Evolutionary conservation across 2,797 vertebrate genomes (phyloP), one percentile per base, ranked within the genome.

Genomic region (Sebastes kiyomatsui): DNA sequence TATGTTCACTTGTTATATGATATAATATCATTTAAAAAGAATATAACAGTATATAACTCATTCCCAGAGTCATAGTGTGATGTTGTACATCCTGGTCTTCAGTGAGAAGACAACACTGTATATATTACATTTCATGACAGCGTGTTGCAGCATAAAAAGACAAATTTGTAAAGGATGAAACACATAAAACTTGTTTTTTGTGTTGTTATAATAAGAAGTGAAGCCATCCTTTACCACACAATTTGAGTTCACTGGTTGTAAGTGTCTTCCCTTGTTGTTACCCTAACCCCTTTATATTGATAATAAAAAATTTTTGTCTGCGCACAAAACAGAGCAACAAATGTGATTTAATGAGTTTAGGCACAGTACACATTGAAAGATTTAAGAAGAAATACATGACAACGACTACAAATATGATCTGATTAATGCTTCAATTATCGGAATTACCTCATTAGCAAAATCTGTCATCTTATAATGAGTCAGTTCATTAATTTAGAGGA

Each of bases 221-320:
- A 46, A 46, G 42, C 16, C 42, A 46, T 46, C 42, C 16, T 46
- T 46, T 18, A 18, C 16, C 42, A 0, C 42, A 46, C 42, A 46
- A 18, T 46, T 46, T 46, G 16, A 46, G 42, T 1, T 46, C 42
- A 46, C 42, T 46, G 16, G 42, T 46, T 46, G 42, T 7, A 7
- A 46, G 42, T 0, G 42, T 46, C 0, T 46, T 46, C 16, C 35
- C 42, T 3, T 46, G 16, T 46, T 16, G 49, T 12, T 25, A 3
- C 14, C 0, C 25, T 61, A 6, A 6, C 38, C 38, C 10, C 64
- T 30, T 22, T 1, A 42, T 18, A 54, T 2, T 23, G 32, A 61
- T 25, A 52, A 52, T n/a, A 12, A 25, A 1, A 22, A 10, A 3
- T 18, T 30, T 35, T 28, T 35, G 1, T 54, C 56, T 8, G 5